Evolutionary conservation across 2,797 vertebrate species (phyloP), one percentile per base, ranked within the genome.

Genomic region (Petrocephalus sullivani): DNA sequence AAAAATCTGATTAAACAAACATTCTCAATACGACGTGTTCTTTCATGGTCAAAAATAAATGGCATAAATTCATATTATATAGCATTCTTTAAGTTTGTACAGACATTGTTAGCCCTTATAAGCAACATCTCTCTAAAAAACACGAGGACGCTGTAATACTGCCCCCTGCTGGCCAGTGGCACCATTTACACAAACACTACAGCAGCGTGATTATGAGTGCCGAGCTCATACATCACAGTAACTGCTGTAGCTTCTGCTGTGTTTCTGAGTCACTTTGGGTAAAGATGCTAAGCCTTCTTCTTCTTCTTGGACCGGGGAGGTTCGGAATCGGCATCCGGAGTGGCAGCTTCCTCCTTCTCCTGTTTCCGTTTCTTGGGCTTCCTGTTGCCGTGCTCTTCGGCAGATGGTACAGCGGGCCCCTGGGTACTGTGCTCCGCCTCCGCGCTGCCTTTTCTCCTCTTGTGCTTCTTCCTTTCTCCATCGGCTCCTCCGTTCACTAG

Each of bases 351-450:
- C 10, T 90, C 91, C 16, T 88, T 90, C 41, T 92, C 92, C 0
- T 89, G 93, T 92, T 95, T 97, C 92, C 96, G 19, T 96, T 94
- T 96, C 98, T 90, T 95, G 97, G 89, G 90, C 93, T 61, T 94
- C 93, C 90, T 96, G 88, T 97, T 95, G 87, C 95, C 97, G 2
- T 95, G 89, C 90, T 97, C 97, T 89, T 96, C 95, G 14, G 96
- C 96, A 41, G 96, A 97, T 94, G 97, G 96, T 87, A 96, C 97
- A 75, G 88, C 88, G 0, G 93, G 95, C 49, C 95, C 87, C 51
- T 87, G 0, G 0, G 28, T 53, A 3, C 90, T 90, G 0, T 91
- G 14, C 28, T 60, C 91, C 1, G 94, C 92, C 33, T 89, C 90
- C 87, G 91, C 8, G 1, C 49, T 6, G 90, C 0, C 90, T 89